phyloP scores from a whole-genome alignment of 2,113 vertebrate genomes.

The Thinocorus orbignyianus region DNA sequence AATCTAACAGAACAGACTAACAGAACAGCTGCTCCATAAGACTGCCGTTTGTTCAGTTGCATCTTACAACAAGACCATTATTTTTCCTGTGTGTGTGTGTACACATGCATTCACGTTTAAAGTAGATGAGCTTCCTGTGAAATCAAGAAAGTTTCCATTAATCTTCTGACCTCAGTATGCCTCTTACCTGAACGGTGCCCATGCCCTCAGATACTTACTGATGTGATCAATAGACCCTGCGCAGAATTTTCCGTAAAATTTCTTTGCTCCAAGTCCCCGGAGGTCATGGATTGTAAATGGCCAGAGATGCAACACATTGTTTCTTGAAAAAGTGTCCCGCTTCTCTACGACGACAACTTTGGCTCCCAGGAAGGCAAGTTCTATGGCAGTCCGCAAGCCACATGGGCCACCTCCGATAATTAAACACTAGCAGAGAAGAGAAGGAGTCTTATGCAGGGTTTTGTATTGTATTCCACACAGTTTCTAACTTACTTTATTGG shows the following conservation, averaged over 20 bases:
- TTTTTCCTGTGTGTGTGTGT: accelerated
- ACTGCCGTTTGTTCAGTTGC: background rate
- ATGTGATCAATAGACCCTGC: slow-evolving; percentile 97
- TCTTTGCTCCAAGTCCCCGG: slow-evolving; percentile 92
- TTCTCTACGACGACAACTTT: slow-evolving; percentile 96
- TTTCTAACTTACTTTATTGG: background rate
- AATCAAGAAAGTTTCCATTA: background rate
- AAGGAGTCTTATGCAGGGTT: background rate
- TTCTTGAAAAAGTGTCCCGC: slow-evolving; percentile 93
- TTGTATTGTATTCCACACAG: background rate
- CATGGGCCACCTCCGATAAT: slow-evolving; percentile 95
- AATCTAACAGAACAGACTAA: background rate
- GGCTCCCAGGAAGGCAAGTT: slow-evolving; percentile 91
- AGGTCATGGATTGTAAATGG: slow-evolving; percentile 97
- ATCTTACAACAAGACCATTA: background rate
- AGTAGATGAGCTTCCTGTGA: background rate
- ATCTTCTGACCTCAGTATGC: background rate
- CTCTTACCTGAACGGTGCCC: background rate
- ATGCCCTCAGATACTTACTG: slow-evolving; percentile 82
- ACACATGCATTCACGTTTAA: accelerated
- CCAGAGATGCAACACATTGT: slow-evolving; percentile 98
- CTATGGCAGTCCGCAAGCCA: slow-evolving; percentile 92
- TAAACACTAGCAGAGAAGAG: slow-evolving; percentile 83
- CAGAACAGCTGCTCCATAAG: background rate
- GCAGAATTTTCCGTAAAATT: slow-evolving; percentile 98